Conservation (phyloP, 2,113 vertebrate genomes). For the Ciconia stormi region DNA sequence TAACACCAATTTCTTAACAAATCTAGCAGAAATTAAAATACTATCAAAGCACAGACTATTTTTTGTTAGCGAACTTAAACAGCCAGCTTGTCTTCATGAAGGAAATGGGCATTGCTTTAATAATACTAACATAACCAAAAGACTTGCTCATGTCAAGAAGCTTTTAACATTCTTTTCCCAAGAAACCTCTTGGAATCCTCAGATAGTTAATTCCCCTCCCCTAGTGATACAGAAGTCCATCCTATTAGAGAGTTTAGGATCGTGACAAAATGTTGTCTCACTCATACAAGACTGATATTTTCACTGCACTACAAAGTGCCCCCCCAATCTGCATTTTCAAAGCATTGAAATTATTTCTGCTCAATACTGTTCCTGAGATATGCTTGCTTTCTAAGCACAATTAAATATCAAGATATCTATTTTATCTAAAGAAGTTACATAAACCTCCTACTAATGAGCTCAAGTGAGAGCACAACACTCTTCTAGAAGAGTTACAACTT, state of each 20-base stretch:
- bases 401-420: neutral
- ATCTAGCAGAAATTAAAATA: neutral
- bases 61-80: neutral
- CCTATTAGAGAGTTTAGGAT: neutral
- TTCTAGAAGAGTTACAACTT: neutral
- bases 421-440: slow-evolving; percentile 22
- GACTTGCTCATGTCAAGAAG: neutral
- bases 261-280: neutral
- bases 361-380: neutral
- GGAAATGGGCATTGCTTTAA: neutral
- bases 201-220: neutral
- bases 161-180: neutral
- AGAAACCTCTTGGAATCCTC: neutral
- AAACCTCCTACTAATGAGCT: slow-evolving; percentile 7
- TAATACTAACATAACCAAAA: neutral
- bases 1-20: neutral
- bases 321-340: neutral
- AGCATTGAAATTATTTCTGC: neutral
- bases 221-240: neutral
- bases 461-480: neutral
- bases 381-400: neutral
- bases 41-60: neutral
- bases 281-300: neutral
- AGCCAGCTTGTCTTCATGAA: neutral
- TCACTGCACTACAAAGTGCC: neutral